A percentile compares a stretch with the other conserved stretches of the same genome.
Conservation (phyloP, 2,797 vertebrate genomes). For the Phrynocephalus vlangalii region DNA sequence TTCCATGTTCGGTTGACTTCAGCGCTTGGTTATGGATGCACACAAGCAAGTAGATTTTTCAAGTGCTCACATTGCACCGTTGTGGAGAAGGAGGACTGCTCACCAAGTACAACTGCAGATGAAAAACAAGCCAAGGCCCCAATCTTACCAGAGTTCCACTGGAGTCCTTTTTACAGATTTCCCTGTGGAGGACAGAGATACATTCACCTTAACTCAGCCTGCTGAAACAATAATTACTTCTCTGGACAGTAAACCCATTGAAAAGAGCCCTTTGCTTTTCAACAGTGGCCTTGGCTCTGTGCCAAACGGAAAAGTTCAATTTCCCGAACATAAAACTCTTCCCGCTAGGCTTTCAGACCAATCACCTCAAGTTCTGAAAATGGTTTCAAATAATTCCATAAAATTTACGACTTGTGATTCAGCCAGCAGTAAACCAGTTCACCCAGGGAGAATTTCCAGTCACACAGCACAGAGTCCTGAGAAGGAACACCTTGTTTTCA, state of each 20-base stretch:
- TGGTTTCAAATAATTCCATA: conserved; percentile 64
- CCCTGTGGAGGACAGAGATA: conserved; percentile 81
- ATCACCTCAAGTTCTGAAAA: conserved; percentile 63
- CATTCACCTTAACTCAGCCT: conserved; percentile 62
- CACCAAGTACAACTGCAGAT: conserved; percentile 63
- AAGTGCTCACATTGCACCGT: conserved; percentile 80
- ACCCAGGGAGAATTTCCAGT: conserved; percentile 24
- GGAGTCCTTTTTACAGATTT: conserved; percentile 85
- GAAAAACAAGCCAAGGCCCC: conserved; percentile 78
- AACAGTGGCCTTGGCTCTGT: conserved; percentile 77
- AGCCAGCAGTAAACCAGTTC: background rate
- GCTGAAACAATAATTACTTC: conserved; percentile 76
- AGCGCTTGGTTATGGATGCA: conserved; percentile 77
- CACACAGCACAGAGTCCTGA: conserved; percentile 60
- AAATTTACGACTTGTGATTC: conserved; percentile 60
- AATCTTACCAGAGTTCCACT: conserved; percentile 86
- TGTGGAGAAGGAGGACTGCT: conserved; percentile 84
- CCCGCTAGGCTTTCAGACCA: conserved; percentile 49
- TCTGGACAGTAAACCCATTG: conserved; percentile 56
- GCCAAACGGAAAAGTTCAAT: conserved; percentile 75
- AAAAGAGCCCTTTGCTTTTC: conserved; percentile 76
- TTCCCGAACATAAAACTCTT: conserved; percentile 74
- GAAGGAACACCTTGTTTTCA: conserved; percentile 72
- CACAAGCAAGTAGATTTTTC: conserved; percentile 88
- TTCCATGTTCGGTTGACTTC: conserved; percentile 32